A percentile compares a stretch with the other conserved stretches of the same genome.
Evolutionary conservation across 1,140 invertebrate species (phyloP).

Genomic region (Nylanderia fulva): DNA sequence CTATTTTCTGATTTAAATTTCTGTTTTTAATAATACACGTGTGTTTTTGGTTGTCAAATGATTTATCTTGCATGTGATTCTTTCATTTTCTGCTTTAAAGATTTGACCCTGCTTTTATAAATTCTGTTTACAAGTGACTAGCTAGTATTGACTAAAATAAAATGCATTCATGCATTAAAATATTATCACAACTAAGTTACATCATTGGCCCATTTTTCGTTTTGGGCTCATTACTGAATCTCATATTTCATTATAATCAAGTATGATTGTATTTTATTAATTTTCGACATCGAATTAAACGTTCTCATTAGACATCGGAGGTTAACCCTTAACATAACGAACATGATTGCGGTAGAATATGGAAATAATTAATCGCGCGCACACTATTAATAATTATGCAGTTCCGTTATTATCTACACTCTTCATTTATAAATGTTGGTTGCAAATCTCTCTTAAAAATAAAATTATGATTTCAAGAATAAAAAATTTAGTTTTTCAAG

Average conservation of each 20-base stretch:
- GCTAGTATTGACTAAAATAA: background rate
- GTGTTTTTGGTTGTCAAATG: background rate
- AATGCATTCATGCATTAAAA: background rate
- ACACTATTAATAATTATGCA: conserved; percentile 4
- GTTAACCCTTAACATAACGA: background rate
- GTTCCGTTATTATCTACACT: background rate
- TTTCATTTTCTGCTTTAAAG: too few relatives aligned
- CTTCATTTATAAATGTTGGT: background rate
- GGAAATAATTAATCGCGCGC: conserved; percentile 30
- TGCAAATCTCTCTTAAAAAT: background rate
- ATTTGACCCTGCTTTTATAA: background rate
- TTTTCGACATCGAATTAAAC: conserved; percentile 9
- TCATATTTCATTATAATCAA: background rate
- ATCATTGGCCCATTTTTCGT: background rate
- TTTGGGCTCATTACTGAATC: background rate
- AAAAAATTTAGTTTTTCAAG: background rate
- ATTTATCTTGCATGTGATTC: background rate
- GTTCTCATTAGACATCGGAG: conserved; percentile 13
- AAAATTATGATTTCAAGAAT: background rate
- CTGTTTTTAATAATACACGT: background rate
- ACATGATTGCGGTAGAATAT: background rate
- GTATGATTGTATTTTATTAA: conserved; percentile 14
- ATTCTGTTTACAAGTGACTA: background rate
- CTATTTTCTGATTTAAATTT: background rate
- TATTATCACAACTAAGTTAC: conserved; percentile 1